Evolutionary conservation across 2,113 vertebrate species (phyloP), one percentile per base, ranked within the genome.

Genomic region (Saguinus midas): DNA sequence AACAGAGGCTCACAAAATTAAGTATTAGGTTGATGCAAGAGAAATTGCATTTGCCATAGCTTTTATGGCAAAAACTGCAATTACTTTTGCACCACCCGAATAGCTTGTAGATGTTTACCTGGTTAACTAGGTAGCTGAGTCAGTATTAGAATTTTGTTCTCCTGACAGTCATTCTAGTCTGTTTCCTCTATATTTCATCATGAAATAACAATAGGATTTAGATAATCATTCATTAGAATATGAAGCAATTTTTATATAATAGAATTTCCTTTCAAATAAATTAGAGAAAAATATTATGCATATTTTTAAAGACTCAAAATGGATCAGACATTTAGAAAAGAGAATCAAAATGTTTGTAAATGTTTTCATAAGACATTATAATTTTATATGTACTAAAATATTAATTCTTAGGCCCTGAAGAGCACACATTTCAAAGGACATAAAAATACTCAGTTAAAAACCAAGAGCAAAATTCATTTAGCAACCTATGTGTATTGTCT

Each of bases 231-330:
- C 37, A 85, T 87, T 86, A 97, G 80, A 83, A 84, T 1, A 52
- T 17, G 40, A 70, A 84, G 23, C 45, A 12, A 43, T 58, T 91
- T 90, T 83, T 94, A 89, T 12, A 84, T 79, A 91, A 89, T 50
- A 95, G 35, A 64, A 73, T 95, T 86, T 90, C 80, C 50, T 88
- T 89, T 95, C 81, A 95, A 55, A 55, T 61, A 85, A 95, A 85
- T 87, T 94, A 89, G 25, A 81, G 40, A 32, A 96, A 76, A 88
- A 87, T 84, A 87, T 70, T 94, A n/a, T 32, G 66, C 27, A 64
- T 88, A 90, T 57, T 92, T 91, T 89, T 72, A 92, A 97, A 95
- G 50, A 94, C 70, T 85, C 57, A 72, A 58, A 91, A 96, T 50
- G 32, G 55, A 55, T 84, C 43, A 90, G 23, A 89, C 5, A 90